These are phyloP conservation scores for Colossoma macropomum DNA, from an alignment of 2,113 vertebrate species.

Conservation along the genomic window DNA sequence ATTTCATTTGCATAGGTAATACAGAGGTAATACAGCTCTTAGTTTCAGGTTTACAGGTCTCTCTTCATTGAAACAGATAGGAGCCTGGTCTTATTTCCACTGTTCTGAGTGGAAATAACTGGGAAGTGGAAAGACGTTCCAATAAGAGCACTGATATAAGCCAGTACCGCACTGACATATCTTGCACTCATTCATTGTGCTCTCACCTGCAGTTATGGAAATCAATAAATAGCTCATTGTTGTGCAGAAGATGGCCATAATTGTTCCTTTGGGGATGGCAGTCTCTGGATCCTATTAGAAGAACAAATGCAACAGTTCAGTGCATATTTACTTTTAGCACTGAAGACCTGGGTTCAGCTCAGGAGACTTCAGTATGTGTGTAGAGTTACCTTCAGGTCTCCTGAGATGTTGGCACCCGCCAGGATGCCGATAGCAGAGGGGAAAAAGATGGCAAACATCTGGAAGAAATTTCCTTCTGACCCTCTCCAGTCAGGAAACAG, in stretches of 20 bases:
- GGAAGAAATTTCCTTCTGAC: slow-evolving; percentile 67
- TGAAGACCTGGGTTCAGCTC: not conserved
- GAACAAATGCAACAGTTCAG: not conserved
- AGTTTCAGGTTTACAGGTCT: too few relatives aligned
- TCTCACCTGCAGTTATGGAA: slow-evolving; percentile 69
- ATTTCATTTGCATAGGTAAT: too few relatives aligned
- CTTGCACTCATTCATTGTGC: not conserved
- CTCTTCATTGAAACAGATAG: too few relatives aligned
- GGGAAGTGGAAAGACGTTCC: not conserved
- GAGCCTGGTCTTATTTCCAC: too few relatives aligned
- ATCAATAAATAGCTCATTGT: slow-evolving; percentile 72
- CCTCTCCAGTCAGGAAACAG: slow-evolving; percentile 67
- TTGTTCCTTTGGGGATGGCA: slow-evolving; percentile 76
- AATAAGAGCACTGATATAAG: not conserved
- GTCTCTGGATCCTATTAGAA: slow-evolving; percentile 70
- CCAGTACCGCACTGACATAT: not conserved
- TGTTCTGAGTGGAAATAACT: too few relatives aligned
- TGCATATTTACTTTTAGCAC: not conserved
- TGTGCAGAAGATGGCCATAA: slow-evolving; percentile 76
- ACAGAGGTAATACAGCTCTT: too few relatives aligned
- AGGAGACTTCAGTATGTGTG: not conserved
- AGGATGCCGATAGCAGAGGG: slow-evolving; percentile 78
- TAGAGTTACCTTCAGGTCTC: slow-evolving; percentile 74
- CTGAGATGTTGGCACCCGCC: slow-evolving; percentile 78
- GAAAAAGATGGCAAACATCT: slow-evolving; percentile 82